Base-by-base conservation (phyloP, 2,888 invertebrate genomes). In the Leucophenga maculata region DNA sequence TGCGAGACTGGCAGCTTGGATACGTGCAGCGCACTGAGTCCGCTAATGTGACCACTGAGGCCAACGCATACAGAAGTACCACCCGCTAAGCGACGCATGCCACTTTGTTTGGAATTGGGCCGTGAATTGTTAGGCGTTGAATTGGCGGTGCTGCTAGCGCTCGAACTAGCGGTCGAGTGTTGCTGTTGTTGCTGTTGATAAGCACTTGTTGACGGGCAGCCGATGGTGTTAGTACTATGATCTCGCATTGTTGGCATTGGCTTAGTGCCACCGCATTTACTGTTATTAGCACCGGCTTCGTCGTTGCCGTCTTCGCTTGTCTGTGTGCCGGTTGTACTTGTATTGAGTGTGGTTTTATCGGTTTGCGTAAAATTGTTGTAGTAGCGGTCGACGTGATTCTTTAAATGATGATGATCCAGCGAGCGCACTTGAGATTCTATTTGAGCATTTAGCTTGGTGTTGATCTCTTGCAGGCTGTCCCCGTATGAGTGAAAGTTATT, bases 391-490 rank as follows among this genome's bases (percentile, higher is more conserved):
- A 86, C 83, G 6, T 83, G 80, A 72, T 86, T 85, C 67, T 87
- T 84, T 70, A 85, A 80, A 64, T 82, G 86, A 64, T 82, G 85
- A 69, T 86, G 87, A 71, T 90, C 86, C 69, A 87, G 62, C 6
- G 85, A 85, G 71, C 85, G 84, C 65, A 88, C 86, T 80, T 89
- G 88, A 0, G 85, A 86, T 73, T 90, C 91, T 65, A 91, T 87
- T 83, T 89, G 91, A 79, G 90, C 91, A 77, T 91, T 91, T 57
- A 92, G 84, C 75, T 91, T 90, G 20, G 89, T 89, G 77, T 89
- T 89, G 77, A 89, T 89, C 79, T 89, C 88, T 75, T 89, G 89
- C 14, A 89, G 82, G 70, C 89, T 88, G 69, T n/a, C 64, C 14
- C 64, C 14, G 6, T n/a, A 26, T 26, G 4, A 3, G 2, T 26